Base-by-base conservation (phyloP, 2,113 vertebrate genomes). In the Chiloscyllium plagiosum region DNA sequence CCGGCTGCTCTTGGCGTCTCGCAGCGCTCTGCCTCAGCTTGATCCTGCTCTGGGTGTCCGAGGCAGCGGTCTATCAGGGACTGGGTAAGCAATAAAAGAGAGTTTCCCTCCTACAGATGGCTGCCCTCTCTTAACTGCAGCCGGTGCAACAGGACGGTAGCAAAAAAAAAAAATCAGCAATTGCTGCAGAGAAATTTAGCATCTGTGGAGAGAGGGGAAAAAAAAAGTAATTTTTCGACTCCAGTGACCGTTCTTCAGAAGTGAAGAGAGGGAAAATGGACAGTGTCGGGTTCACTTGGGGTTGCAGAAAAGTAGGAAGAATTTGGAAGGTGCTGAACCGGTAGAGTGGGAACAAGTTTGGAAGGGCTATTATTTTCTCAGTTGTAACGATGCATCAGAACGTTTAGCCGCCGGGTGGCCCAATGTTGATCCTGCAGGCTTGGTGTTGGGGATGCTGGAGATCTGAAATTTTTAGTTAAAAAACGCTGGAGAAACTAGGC, bases 1-100 rank as follows among this genome's bases (percentile, higher is more conserved):
- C 93, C 1, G 24, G 68, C 68, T 47, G 8, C 26, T 95, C 66
- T 7, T 69, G 65, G 86, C 37, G 56, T 76, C 56, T 95, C 24
- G 95, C 66, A 76, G 65, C 94, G 80, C 87, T 94, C 69, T 96
- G 93, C 17, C 24, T 96, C 15, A 69, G 37, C 33, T 37, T 96
- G n/a, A 65, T 70, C 33, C 80, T 96, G 37, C 69, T 96, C n/a
- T 96, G 96, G 96, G 92, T 24, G 17, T 19, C 15, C 1, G 92
- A 95, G 69, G 96, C 95, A 37, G 96, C 96, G 24, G 37, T 96
- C 7, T 96, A 96, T 50, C 80, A 86, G 42, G 96, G 96, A 69
- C 52, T 68, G 96, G 96, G 96, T 97, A 96, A 95, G 96, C 42
- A 66, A 94, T 4, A 1, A 5, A 4, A 5, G 56, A 26, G 17